Evolutionary conservation across 2,888 invertebrate genomes (phyloP), one percentile per base, ranked within the genome.

Genomic region (Catocala fraxini): DNA sequence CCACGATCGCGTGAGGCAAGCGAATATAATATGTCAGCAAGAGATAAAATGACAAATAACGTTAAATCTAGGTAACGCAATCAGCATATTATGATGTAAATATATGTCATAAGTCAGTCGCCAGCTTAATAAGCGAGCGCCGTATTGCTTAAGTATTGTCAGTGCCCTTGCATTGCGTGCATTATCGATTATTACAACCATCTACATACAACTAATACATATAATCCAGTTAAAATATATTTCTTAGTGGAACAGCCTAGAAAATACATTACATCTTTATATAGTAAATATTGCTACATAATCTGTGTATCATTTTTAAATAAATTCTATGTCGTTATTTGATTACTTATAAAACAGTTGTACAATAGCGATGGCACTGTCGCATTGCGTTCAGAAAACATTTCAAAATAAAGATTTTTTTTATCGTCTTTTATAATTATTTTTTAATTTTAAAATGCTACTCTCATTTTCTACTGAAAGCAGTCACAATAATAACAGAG

Each of bases 201-300:
- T 42, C 55, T 51, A 61, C 48, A 39, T 72, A 70, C 53, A 56
- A 59, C 57, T 53, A 67, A 56, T 53, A 49, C 43, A n/a, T n/a
- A n/a, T n/a, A n/a, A n/a, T 54, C 52, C 65, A 54, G 55, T 64
- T 64, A 62, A 62, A 62, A 61, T 65, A 65, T 66, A 42, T 66
- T 64, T 60, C 56, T 77, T 68, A 77, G 79, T 79, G 79, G 79
- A 79, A 77, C 79, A 79, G 77, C 59, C 71, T 73, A 75, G 54
- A 70, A 64, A 65, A 68, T 75, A 77, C 65, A 68, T 70, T 70
- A 68, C 60, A 76, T 71, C 62, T 53, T 70, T 69, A 65, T 63
- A 62, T 69, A 73, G 78, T 68, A 69, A 67, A 77, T 71, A 71
- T 76, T 70, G 70, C 68, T 76, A 77, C 66, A 67, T 68, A 57